Percentiles rank a stretch among this genome's conserved stretches.
These are phyloP conservation scores for Liopterus haemorrhoidalis DNA, from an alignment of 2,888 invertebrate genomes.

Conservation along the genomic window DNA sequence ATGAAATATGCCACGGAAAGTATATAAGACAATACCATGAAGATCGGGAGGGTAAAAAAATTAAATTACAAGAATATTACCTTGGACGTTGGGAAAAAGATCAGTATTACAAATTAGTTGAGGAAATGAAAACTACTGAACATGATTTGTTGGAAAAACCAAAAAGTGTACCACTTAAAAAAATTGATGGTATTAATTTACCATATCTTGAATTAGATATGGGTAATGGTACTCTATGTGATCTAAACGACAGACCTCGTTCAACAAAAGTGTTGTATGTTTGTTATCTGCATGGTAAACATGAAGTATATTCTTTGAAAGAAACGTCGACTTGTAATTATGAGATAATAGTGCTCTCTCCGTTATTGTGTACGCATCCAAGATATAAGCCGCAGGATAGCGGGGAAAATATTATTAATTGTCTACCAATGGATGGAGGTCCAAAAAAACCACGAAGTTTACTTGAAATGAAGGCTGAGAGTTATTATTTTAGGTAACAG, in stretches of 20 bases:
- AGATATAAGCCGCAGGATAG: slow-evolving; percentile 74
- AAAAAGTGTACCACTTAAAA: slow-evolving; percentile 51
- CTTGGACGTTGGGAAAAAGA: slow-evolving; percentile 71
- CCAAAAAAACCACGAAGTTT: slow-evolving; percentile 69
- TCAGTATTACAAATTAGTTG: slow-evolving; percentile 55
- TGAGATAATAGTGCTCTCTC: slow-evolving; percentile 83
- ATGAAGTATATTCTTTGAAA: slow-evolving; percentile 87
- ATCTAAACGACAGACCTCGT: slow-evolving; percentile 80
- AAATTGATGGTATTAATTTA: slow-evolving; percentile 81
- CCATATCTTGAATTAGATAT: slow-evolving; percentile 85
- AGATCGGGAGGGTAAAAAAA: slow-evolving; percentile 79
- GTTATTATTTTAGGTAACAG: slow-evolving; percentile 61
- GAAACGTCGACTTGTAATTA: slow-evolving; percentile 93
- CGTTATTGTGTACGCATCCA: slow-evolving; percentile 82
- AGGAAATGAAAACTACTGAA: slow-evolving; percentile 48
- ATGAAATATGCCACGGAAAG: slow-evolving; percentile 90
- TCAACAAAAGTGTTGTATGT: slow-evolving; percentile 78
- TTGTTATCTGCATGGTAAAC: slow-evolving; percentile 81
- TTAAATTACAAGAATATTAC: slow-evolving; percentile 78
- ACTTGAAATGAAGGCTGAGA: slow-evolving; percentile 65
- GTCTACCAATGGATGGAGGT: slow-evolving; percentile 60
- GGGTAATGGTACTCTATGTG: slow-evolving; percentile 86
- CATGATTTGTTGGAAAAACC: slow-evolving; percentile 52
- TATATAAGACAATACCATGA: slow-evolving; percentile 94
- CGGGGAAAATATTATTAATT: slow-evolving; percentile 71